Conservation (phyloP, 2,113 vertebrate genomes). For the Psophia crepitans region DNA sequence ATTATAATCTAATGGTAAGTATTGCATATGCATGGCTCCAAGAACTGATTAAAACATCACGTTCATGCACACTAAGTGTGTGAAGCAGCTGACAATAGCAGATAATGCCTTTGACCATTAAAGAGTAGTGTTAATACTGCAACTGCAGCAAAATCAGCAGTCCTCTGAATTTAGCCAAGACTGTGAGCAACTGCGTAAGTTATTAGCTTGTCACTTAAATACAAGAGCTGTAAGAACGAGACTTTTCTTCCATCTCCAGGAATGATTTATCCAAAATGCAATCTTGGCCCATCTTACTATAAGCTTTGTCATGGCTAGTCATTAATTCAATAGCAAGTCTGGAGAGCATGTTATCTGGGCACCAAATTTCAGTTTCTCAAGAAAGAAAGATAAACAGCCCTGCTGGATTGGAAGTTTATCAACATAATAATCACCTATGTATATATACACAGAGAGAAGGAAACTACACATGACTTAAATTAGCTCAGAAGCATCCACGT, state of each 20-base stretch:
- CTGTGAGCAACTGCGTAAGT: background rate
- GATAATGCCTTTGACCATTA: background rate
- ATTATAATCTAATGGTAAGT: constrained; percentile 44
- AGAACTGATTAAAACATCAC: background rate
- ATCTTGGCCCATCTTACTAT: background rate
- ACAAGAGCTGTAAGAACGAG: background rate
- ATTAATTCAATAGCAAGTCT: background rate
- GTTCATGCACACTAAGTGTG: background rate
- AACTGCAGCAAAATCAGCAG: background rate
- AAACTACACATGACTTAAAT: background rate
- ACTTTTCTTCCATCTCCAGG: background rate
- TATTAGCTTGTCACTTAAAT: background rate
- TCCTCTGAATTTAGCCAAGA: background rate
- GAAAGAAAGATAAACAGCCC: background rate
- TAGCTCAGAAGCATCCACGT: background rate
- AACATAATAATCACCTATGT: background rate
- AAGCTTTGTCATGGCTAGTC: background rate
- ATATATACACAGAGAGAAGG: background rate
- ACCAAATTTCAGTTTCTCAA: background rate
- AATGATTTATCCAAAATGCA: background rate
- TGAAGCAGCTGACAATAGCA: constrained; percentile 20
- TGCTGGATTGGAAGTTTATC: background rate
- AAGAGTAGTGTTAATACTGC: background rate
- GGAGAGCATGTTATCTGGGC: background rate
- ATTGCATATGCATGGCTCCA: background rate